These are phyloP conservation scores for Heliangelus exortis DNA, from an alignment of 2,797 vertebrate genomes.

Conservation along the genomic window DNA sequence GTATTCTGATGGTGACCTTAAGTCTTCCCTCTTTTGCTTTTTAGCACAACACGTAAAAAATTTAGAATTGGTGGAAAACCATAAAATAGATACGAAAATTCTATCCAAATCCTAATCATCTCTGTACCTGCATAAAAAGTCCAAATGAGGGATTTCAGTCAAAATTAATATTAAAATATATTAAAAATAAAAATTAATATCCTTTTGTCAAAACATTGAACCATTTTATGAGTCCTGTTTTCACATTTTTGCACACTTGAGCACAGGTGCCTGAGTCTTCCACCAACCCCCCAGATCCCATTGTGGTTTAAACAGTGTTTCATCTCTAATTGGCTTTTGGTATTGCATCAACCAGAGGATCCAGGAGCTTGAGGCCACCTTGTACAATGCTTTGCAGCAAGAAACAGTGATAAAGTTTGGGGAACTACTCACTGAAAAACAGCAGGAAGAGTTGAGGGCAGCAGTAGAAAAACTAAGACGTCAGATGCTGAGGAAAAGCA, in stretches of 20 bases:
- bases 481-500: slow-evolving; percentile 98
- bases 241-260: not conserved
- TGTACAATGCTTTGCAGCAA: slow-evolving; percentile 98
- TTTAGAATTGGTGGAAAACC: not conserved
- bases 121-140: not conserved
- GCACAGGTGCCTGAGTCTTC: not conserved
- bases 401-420: slow-evolving; percentile 98
- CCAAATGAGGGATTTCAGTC: not conserved
- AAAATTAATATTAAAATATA: not conserved
- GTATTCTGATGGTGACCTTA: not conserved
- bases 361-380: slow-evolving; percentile 97
- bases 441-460: slow-evolving; percentile 92
- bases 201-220: not conserved
- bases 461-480: slow-evolving; percentile 95
- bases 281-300: not conserved
- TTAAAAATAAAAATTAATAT: not conserved
- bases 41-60: not conserved
- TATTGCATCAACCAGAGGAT: slow-evolving; percentile 89
- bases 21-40: not conserved
- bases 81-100: not conserved
- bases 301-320: slow-evolving; percentile 13
- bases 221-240: not conserved
- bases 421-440: slow-evolving; percentile 91
- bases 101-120: not conserved
- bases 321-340: slow-evolving; percentile 66